These are phyloP conservation scores for Aptenodytes forsteri DNA, from an alignment of 2,113 vertebrate species.

Conservation along the genomic window DNA sequence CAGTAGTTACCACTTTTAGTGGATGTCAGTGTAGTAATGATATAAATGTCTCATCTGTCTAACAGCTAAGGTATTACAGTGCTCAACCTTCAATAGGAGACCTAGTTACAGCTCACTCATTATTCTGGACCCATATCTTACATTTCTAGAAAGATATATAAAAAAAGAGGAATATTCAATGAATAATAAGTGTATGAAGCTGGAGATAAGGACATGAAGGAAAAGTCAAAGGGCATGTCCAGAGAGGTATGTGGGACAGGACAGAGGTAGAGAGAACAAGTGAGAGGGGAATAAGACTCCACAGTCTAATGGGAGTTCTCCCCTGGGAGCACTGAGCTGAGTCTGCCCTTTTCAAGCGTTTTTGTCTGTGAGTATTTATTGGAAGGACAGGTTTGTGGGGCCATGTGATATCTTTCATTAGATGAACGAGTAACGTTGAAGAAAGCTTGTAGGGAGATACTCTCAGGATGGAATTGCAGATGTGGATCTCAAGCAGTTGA, in stretches of 20 bases:
- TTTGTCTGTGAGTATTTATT: neutral
- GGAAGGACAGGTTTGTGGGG: neutral
- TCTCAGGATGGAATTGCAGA: neutral
- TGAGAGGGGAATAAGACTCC: neutral
- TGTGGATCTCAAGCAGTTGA: neutral
- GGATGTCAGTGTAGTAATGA: neutral
- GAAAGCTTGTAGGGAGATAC: neutral
- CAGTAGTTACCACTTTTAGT: neutral
- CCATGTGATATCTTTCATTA: neutral
- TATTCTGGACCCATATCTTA: neutral
- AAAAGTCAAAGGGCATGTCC: neutral
- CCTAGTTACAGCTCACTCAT: neutral
- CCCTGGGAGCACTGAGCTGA: neutral
- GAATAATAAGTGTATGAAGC: neutral
- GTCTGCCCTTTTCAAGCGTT: neutral
- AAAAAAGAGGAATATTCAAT: neutral
- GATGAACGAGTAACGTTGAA: neutral
- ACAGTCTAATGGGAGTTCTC: neutral
- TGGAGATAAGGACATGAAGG: neutral
- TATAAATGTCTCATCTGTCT: neutral
- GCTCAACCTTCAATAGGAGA: neutral
- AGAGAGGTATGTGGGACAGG: neutral
- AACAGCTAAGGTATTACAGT: neutral
- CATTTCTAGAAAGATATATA: neutral
- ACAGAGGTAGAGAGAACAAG: neutral